These are phyloP conservation scores for Cheirogaleus medius DNA, from an alignment of 2,113 vertebrate genomes.

Conservation along the genomic window DNA sequence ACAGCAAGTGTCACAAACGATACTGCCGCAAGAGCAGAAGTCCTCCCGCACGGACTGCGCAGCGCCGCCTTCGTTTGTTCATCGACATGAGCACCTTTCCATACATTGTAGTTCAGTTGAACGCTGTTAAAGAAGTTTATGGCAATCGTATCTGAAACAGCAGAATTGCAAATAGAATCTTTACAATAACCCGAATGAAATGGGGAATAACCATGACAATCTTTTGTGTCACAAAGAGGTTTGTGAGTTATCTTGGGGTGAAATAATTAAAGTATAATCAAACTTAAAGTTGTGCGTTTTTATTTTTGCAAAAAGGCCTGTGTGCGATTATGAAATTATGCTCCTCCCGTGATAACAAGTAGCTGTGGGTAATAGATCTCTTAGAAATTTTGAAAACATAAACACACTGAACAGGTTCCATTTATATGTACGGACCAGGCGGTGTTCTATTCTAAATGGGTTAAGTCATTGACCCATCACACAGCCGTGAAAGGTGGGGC, in stretches of 20 bases:
- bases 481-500: background rate
- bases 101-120: background rate
- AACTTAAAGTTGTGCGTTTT: background rate
- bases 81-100: background rate
- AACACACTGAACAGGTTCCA: background rate
- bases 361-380: background rate
- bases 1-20: background rate
- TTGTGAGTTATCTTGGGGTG: background rate
- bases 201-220: background rate
- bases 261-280: conserved; percentile 9
- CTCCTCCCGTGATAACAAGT: background rate
- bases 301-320: background rate
- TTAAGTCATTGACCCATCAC: background rate
- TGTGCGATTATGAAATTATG: background rate
- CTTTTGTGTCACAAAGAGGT: background rate
- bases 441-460: background rate
- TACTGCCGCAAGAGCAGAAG: background rate
- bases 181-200: background rate
- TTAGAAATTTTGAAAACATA: conserved; percentile 24
- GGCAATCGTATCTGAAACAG: background rate
- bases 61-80: background rate
- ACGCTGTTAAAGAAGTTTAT: background rate
- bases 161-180: background rate
- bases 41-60: background rate
- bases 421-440: background rate